These are phyloP conservation scores for Ptycholaimellus sp. DNA, from an alignment of 2,888 invertebrate genomes.

Conservation along the genomic window DNA sequence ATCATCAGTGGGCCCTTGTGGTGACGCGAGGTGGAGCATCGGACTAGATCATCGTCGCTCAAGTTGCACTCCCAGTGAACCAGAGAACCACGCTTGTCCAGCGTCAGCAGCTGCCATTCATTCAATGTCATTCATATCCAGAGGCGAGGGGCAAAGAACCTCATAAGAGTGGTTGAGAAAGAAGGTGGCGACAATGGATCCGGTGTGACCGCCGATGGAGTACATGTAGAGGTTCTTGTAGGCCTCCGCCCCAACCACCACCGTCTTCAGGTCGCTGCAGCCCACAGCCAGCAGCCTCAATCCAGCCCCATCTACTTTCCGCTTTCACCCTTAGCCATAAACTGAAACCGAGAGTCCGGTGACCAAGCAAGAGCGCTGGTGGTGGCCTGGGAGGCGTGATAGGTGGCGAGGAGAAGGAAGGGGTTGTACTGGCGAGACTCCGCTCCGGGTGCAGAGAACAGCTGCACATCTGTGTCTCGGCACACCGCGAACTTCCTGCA, in stretches of 20 bases:
- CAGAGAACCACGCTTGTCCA: conserved; percentile 15
- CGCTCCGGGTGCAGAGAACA: conserved; percentile 60
- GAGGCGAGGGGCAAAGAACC: conserved; percentile 28
- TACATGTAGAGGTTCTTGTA: conserved; percentile 50
- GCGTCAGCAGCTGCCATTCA: conserved; percentile 13
- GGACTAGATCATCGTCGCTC: conserved; percentile 12
- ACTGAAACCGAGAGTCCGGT: conserved; percentile 48
- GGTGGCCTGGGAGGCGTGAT: conserved; percentile 54
- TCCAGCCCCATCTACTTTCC: conserved; percentile 6
- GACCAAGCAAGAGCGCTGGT: conserved; percentile 77
- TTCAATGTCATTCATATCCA: neutral
- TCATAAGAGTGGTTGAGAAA: conserved; percentile 66
- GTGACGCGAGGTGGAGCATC: too few relatives aligned
- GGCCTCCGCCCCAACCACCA: conserved; percentile 49
- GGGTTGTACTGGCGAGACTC: conserved; percentile 60
- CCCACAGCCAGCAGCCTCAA: conserved; percentile 54
- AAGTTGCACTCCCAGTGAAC: conserved; percentile 15
- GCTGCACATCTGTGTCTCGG: conserved; percentile 46
- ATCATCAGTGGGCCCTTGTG: too few relatives aligned
- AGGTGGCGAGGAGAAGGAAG: conserved; percentile 57
- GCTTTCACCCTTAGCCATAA: neutral
- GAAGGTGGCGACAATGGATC: conserved; percentile 56
- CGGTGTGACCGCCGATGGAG: conserved; percentile 57
- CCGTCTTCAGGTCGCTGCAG: conserved; percentile 59
- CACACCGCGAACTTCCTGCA: conserved; percentile 54